Conservation (phyloP, 1,140 invertebrate species). For the Phymorhynchus buccinoides region DNA sequence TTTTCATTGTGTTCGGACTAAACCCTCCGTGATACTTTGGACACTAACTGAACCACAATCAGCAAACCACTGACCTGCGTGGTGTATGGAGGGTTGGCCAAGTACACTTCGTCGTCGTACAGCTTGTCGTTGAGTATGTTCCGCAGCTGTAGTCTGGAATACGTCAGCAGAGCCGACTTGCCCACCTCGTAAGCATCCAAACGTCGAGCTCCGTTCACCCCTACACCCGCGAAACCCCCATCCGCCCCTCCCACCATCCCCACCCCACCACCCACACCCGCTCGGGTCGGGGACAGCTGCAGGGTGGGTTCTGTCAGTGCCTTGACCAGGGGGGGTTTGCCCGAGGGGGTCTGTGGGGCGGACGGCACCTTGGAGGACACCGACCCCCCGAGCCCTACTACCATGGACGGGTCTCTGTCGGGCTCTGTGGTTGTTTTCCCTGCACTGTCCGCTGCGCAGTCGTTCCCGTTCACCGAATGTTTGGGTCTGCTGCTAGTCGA, state of each 20-base stretch:
- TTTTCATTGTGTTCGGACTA: too few relatives aligned
- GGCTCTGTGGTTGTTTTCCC: not conserved
- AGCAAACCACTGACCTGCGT: constrained; percentile 86
- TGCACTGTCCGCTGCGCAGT: not conserved
- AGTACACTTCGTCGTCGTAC: constrained; percentile 86
- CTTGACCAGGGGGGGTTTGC: not conserved
- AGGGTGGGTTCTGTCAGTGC: not conserved
- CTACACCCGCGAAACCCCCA: not conserved
- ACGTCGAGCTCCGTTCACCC: constrained; percentile 75
- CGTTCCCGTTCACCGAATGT: not conserved
- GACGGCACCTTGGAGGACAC: not conserved
- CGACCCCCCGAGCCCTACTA: too few relatives aligned
- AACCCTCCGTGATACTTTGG: too few relatives aligned
- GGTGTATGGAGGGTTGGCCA: constrained; percentile 90
- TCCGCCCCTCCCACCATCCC: not conserved
- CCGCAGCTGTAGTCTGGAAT: constrained; percentile 85
- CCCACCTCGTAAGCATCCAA: constrained; percentile 88
- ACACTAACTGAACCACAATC: too few relatives aligned
- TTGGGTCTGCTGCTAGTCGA: not conserved
- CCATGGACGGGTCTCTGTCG: not conserved
- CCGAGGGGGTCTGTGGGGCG: constrained; percentile 10
- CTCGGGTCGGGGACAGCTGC: not conserved
- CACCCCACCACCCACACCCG: not conserved
- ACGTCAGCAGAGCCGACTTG: constrained; percentile 85
- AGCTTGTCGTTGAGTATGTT: constrained; percentile 86